Conservation (phyloP, 2,888 invertebrate species). For the Oasisia sp. region DNA sequence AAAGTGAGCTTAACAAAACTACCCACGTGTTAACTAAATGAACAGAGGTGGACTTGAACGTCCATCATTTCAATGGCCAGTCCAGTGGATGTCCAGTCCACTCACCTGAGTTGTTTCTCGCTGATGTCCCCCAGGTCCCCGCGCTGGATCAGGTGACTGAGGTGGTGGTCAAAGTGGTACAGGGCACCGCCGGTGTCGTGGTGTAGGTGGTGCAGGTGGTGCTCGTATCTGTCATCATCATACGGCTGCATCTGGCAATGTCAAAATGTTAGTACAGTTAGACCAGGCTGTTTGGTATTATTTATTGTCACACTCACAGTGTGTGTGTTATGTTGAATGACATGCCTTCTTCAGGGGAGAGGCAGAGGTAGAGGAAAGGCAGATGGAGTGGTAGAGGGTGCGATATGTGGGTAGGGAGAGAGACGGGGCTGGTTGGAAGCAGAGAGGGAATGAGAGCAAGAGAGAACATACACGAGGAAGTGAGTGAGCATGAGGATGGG, state of each 20-base stretch:
- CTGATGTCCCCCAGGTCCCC: conserved; percentile 52
- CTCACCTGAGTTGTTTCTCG: conserved; percentile 59
- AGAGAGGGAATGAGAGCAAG: no score
- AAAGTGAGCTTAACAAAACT: not conserved
- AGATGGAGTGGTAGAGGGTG: no score
- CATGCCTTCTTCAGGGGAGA: no score
- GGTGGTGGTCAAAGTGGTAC: conserved; percentile 57
- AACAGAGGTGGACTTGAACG: not conserved
- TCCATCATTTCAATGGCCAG: not conserved
- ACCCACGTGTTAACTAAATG: not conserved
- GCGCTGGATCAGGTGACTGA: conserved; percentile 55
- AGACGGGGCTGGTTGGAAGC: no score
- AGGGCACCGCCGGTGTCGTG: conserved; percentile 43
- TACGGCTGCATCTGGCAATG: conserved; percentile 29
- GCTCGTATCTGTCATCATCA: conserved; percentile 53
- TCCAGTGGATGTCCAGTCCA: no score
- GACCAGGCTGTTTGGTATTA: not conserved
- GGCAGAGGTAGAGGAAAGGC: no score
- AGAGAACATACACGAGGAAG: no score
- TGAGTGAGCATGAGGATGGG: no score
- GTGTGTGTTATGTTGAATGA: no score
- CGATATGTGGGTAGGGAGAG: no score
- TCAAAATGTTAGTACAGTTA: not conserved
- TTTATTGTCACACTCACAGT: not conserved
- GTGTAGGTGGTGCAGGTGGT: conserved; percentile 59